Percentiles rank a stretch among this genome's conserved stretches.
These are phyloP conservation scores for Nudaria mundana DNA, from an alignment of 2,888 invertebrate genomes.

Conservation along the genomic window DNA sequence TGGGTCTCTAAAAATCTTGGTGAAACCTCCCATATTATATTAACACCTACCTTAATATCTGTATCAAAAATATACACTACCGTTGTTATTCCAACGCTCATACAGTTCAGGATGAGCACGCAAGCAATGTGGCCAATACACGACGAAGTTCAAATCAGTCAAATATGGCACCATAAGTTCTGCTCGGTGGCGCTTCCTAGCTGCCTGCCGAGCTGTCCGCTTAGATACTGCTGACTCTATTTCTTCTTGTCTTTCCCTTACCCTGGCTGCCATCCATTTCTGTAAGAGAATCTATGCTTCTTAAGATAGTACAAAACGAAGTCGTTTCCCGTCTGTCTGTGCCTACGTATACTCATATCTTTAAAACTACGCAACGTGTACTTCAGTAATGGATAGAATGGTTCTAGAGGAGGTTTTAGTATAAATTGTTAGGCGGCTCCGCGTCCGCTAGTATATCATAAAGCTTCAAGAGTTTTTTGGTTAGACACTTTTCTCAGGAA, in stretches of 20 bases:
- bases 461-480: too few species aligned
- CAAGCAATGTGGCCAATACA: conserved; percentile 66
- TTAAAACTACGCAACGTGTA: neutral
- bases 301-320: too few species aligned
- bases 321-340: too few species aligned
- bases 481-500: too few species aligned
- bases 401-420: too few species aligned
- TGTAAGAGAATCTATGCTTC: conserved; percentile 28
- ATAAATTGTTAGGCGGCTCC: too few species aligned
- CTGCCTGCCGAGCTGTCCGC: conserved; percentile 47
- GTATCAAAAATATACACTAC: conserved; percentile 36
- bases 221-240: conserved; percentile 11
- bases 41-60: too few species aligned
- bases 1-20: too few species aligned
- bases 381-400: too few species aligned
- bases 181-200: conserved; percentile 62
- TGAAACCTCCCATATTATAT: too few species aligned
- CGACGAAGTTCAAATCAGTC: conserved; percentile 55
- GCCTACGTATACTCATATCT: neutral
- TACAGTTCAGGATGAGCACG: conserved; percentile 68
- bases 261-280: conserved; percentile 46
- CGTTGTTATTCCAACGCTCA: conserved; percentile 65
- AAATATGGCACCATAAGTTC: conserved; percentile 59
- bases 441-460: too few species aligned
- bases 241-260: conserved; percentile 38